Percentiles rank a stretch among this genome's conserved stretches.
Evolutionary conservation across 1,140 invertebrate genomes (phyloP).

Genomic region (Drosophila novamexicana): DNA sequence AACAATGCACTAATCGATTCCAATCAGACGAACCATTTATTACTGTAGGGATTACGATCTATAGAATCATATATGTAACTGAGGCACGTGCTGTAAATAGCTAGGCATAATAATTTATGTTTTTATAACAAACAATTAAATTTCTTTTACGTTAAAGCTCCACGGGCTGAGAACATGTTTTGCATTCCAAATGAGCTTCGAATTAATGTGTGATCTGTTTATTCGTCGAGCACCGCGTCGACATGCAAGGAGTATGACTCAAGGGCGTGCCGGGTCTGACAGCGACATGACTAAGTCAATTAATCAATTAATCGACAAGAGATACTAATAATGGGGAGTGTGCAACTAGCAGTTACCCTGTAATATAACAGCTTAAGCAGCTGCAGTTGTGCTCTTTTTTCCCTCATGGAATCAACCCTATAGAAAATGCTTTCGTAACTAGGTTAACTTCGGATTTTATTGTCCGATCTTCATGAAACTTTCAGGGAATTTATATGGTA

Average conservation of each 20-base stretch:
- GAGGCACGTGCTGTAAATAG: neutral
- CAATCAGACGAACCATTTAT: neutral
- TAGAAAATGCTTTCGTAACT: no score
- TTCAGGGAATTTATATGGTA: no score
- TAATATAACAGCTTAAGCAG: no score
- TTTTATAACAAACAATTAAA: slow-evolving; percentile 26
- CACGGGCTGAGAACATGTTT: slow-evolving; percentile 24
- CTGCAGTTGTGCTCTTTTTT: no score
- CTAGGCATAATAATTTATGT: slow-evolving; percentile 7
- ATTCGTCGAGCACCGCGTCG: neutral
- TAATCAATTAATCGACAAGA: slow-evolving; percentile 12
- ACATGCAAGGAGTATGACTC: slow-evolving; percentile 12
- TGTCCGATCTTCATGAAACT: no score
- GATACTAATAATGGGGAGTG: no score
- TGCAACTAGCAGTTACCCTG: no score
- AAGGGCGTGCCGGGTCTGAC: slow-evolving; percentile 28
- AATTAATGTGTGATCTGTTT: neutral
- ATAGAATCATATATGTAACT: neutral
- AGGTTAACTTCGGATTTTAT: no score
- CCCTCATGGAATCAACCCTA: no score
- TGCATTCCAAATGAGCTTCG: slow-evolving; percentile 25
- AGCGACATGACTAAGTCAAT: slow-evolving; percentile 22
- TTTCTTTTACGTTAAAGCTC: slow-evolving; percentile 9
- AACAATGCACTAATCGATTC: neutral
- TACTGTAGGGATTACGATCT: no score